These are phyloP conservation scores for Polyodon spathula DNA, from an alignment of 2,113 vertebrate genomes.

Conservation along the genomic window DNA sequence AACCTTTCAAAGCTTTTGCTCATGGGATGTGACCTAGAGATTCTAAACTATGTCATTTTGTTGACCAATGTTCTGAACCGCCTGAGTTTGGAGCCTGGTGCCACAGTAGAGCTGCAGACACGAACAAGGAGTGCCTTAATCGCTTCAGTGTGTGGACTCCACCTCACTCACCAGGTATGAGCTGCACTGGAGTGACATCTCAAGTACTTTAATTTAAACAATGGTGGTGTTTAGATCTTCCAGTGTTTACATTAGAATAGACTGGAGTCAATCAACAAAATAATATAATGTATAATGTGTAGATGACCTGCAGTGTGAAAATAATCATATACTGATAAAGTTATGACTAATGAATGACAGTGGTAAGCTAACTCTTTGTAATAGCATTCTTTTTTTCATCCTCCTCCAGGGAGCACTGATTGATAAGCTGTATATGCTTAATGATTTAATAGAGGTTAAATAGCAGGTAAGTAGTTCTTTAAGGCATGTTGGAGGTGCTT, in stretches of 20 bases:
- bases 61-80: slow-evolving; percentile 48
- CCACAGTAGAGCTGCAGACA: slow-evolving; percentile 29
- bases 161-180: slow-evolving; percentile 47
- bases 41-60: slow-evolving; percentile 54
- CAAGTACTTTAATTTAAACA: too few species aligned
- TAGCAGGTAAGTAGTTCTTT: slow-evolving; percentile 44
- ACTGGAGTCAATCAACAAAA: too few species aligned
- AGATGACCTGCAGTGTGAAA: neutral
- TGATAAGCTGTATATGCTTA: slow-evolving; percentile 44
- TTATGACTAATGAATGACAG: too few species aligned
- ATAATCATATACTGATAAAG: too few species aligned
- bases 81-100: slow-evolving; percentile 35
- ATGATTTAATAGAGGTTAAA: slow-evolving; percentile 46
- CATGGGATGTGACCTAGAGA: slow-evolving; percentile 46
- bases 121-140: slow-evolving; percentile 49
- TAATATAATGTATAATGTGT: too few species aligned
- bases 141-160: slow-evolving; percentile 35
- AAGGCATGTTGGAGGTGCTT: neutral
- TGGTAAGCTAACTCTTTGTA: too few species aligned
- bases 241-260: too few species aligned
- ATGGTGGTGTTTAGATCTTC: too few species aligned
- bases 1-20: slow-evolving; percentile 51
- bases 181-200: neutral
- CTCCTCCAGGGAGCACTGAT: slow-evolving; percentile 39
- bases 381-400: neutral